Evolutionary conservation across 2,113 vertebrate species (phyloP).

Genomic region (Muscicapa adusta): DNA sequence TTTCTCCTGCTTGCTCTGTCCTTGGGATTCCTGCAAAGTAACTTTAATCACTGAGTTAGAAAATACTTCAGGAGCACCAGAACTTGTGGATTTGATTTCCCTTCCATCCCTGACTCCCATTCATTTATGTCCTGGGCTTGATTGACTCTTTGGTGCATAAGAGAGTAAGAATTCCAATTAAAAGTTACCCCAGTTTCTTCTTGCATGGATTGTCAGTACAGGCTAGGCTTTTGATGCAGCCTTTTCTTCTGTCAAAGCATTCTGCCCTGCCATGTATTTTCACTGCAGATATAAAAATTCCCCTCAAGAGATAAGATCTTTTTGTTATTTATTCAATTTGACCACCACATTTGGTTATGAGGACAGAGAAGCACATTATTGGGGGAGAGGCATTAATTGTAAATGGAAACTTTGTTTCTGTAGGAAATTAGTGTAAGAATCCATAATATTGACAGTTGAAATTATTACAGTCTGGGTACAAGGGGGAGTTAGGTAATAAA

Average conservation of each 20-base stretch:
- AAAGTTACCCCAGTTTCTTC: not conserved
- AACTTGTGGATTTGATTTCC: not conserved
- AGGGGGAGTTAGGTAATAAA: not conserved
- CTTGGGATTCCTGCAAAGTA: not conserved
- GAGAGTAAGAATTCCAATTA: not conserved
- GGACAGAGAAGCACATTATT: not conserved
- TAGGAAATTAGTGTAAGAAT: not conserved
- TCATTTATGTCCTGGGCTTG: not conserved
- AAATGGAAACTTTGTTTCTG: not conserved
- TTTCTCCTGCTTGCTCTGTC: not conserved
- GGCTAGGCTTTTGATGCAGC: not conserved
- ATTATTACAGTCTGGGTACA: not conserved
- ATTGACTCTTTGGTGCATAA: not conserved
- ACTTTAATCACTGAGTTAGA: not conserved
- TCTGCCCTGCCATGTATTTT: not conserved
- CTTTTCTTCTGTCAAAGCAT: not conserved
- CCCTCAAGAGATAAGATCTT: not conserved
- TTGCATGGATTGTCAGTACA: not conserved
- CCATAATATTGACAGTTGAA: not conserved
- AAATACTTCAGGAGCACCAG: not conserved
- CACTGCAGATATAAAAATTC: not conserved
- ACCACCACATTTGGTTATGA: not conserved
- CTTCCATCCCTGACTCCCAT: rapidly evolving
- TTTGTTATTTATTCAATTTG: not conserved
- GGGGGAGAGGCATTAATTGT: rapidly evolving